Base-by-base conservation (phyloP, 2,113 vertebrate species). In the Caranx melampygus region DNA sequence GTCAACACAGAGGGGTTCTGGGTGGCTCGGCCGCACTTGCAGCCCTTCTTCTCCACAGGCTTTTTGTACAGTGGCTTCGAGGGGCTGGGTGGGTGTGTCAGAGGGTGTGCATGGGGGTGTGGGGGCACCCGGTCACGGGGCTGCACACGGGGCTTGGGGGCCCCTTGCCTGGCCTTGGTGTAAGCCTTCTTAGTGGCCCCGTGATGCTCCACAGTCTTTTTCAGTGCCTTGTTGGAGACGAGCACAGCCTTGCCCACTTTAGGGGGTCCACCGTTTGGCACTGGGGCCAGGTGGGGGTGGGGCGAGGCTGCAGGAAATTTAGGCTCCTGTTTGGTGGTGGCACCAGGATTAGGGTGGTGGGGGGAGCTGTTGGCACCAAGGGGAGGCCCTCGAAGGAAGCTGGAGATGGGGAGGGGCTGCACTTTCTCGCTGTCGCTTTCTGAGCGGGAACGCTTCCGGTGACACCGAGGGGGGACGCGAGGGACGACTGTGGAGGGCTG, bases 1-100 rank as follows among this genome's bases (percentile, higher is more conserved):
- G 98, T 99, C 97, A 99, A 95, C 97, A 99, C 98, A 88, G 97
- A 99, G 93, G 98, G 98, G 96, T 99, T 99, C 96, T 99, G 98
- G 55, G 98, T 99, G 88, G 98, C 98, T 91, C 98, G 95, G 91
- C 98, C 98, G 85, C 98, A 99, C 94, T 99, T 99, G 90, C 98
- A 99, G 92, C 98, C 98, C 92, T 99, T 99, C 93, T 99, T 99
- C 94, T 99, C 98, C 87, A 97, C 97, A 35, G 97, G 95, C 89
- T 99, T 99, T 93, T 99, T 99, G 68, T 99, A 99, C 69, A 97
- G 96, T 82, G 97, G 97, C 95, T 99, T 99, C 3, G 97, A 98
- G 5, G 98, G 97, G 89, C 97, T 98, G 82, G 97, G 96, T 0
- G 97, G 97, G 83, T 94, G 93, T 0, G 88, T 81, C 5, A 91